These are phyloP conservation scores for Hypolimnas misippus DNA, from an alignment of 2,888 invertebrate species.

Conservation along the genomic window DNA sequence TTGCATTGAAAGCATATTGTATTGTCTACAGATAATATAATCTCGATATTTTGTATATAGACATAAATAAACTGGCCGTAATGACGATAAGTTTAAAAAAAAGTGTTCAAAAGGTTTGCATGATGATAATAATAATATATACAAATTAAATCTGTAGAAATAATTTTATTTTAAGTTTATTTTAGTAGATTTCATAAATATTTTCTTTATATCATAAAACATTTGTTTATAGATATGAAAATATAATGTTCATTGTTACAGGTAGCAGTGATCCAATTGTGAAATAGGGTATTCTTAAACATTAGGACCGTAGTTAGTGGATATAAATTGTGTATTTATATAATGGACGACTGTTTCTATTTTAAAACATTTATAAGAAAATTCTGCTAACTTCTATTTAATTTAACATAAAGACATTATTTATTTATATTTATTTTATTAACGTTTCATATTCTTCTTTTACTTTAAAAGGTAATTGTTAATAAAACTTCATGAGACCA, in stretches of 20 bases:
- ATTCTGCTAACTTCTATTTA: neutral
- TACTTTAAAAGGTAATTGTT: neutral
- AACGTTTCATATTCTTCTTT: neutral
- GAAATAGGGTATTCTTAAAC: constrained; percentile 44
- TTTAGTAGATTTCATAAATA: no score
- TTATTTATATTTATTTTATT: neutral
- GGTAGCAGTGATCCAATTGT: constrained; percentile 65
- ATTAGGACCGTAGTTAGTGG: constrained; percentile 33
- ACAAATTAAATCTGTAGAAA: no score
- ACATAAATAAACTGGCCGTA: no score
- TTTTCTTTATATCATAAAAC: no score
- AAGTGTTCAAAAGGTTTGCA: no score
- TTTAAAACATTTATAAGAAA: constrained; percentile 27
- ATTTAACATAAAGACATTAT: no score
- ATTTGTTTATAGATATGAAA: neutral
- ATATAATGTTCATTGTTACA: constrained; percentile 49
- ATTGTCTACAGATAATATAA: no score
- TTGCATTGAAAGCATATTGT: no score
- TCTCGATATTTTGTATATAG: no score
- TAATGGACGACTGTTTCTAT: constrained; percentile 32
- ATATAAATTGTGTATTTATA: constrained; percentile 30
- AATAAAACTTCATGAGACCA: constrained; percentile 1
- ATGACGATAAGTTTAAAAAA: no score
- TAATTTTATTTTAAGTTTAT: no score
- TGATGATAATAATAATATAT: no score